Conservation (phyloP, 2,888 invertebrate species). For the Zaprionus lineosus region DNA sequence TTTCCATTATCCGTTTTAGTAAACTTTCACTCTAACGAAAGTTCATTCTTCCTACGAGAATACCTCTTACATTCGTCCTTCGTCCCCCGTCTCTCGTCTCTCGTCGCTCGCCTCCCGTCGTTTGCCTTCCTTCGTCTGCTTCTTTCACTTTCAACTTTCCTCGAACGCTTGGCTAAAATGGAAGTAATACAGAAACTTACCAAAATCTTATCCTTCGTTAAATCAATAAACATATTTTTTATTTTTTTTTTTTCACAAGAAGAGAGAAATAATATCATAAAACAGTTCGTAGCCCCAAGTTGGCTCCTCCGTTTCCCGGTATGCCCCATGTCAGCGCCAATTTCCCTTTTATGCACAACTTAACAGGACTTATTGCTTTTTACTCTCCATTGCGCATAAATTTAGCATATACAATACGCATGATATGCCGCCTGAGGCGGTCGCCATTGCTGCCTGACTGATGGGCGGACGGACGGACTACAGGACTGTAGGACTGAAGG, state of each 20-base stretch:
- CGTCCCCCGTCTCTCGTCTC: too few species aligned
- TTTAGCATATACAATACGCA: constrained; percentile 64
- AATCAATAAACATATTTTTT: constrained; percentile 54
- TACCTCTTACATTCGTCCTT: too few species aligned
- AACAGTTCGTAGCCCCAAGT: background rate
- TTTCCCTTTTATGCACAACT: constrained; percentile 75
- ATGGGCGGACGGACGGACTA: too few species aligned
- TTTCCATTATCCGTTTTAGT: too few species aligned
- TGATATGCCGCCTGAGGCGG: constrained; percentile 35
- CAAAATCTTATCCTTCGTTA: constrained; percentile 26
- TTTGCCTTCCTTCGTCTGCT: too few species aligned
- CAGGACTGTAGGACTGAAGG: too few species aligned
- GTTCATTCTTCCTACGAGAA: background rate
- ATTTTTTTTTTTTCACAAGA: background rate
- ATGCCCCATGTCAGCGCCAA: constrained; percentile 59
- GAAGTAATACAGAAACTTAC: background rate
- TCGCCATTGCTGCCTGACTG: constrained; percentile 4
- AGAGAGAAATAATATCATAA: background rate
- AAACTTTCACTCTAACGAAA: background rate
- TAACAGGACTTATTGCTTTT: constrained; percentile 76
- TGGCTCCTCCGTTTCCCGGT: background rate
- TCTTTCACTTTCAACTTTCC: too few species aligned
- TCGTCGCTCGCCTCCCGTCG: too few species aligned
- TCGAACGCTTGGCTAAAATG: too few species aligned
- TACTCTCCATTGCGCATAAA: constrained; percentile 76